Evolutionary conservation across 1,140 invertebrate species (phyloP).

Genomic region (Tetramorium parvispinum): DNA sequence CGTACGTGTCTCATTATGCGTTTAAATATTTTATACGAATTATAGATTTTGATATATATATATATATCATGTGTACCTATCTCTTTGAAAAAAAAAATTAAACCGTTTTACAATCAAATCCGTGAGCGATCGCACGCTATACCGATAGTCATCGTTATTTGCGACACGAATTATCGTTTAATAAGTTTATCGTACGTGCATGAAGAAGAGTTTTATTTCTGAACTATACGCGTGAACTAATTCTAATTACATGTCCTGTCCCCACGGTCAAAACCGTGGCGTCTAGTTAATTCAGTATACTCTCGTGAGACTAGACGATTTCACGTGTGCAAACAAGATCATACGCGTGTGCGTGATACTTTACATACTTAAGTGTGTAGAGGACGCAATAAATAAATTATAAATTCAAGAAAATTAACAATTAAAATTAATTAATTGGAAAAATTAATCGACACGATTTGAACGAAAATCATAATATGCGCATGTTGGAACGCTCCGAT

Average conservation of each 20-base stretch:
- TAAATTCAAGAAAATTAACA: neutral
- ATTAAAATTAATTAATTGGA: neutral
- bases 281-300: constrained; percentile 47
- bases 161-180: neutral
- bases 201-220: constrained; percentile 28
- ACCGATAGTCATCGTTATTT: neutral
- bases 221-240: constrained; percentile 42
- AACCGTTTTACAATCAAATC: neutral
- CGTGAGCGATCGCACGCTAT: neutral
- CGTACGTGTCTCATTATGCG: neutral
- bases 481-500: neutral
- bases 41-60: neutral
- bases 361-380: constrained; percentile 18
- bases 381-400: constrained; percentile 38
- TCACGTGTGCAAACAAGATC: constrained; percentile 28
- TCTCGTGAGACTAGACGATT: constrained; percentile 45
- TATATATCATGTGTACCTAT: neutral
- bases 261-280: constrained; percentile 45
- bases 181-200: neutral
- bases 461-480: neutral
- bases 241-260: constrained; percentile 46
- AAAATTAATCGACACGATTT: neutral
- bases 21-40: neutral
- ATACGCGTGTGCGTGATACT: constrained; percentile 9
- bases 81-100: neutral